phyloP scores from a whole-genome alignment of 2,797 vertebrate genomes.

The Thripadectes ignobilis region DNA sequence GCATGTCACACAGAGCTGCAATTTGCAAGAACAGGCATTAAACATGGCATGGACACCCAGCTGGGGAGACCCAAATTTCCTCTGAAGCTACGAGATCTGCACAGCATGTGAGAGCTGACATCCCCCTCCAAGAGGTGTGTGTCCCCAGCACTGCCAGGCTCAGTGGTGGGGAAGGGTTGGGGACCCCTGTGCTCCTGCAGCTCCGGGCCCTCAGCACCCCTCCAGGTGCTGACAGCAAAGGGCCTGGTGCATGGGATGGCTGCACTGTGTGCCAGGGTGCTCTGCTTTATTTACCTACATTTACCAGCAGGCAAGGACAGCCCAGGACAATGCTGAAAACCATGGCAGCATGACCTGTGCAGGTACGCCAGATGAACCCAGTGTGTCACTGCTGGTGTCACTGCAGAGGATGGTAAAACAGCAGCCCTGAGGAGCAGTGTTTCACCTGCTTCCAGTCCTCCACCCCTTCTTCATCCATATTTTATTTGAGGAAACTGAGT shows the following conservation, averaged over 20 bases:
- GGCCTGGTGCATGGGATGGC: not conserved
- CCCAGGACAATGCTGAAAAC: fast-evolving
- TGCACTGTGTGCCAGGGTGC: fast-evolving
- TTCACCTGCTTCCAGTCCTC: not conserved
- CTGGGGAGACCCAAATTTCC: not conserved
- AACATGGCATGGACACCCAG: fast-evolving
- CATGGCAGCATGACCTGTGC: not conserved
- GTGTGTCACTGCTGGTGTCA: not conserved
- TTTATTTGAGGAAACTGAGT: not conserved
- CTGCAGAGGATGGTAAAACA: not conserved
- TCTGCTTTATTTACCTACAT: not conserved
- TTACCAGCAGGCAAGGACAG: not conserved
- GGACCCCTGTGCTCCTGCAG: not conserved
- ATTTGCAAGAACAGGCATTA: slow-evolving; percentile 39
- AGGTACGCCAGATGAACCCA: not conserved
- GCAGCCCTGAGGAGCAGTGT: not conserved
- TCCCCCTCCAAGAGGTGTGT: not conserved
- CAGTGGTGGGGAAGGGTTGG: not conserved
- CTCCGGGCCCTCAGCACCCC: not conserved
- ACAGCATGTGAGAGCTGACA: not conserved
- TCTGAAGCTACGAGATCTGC: not conserved
- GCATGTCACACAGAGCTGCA: slow-evolving; percentile 94
- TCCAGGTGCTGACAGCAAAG: not conserved
- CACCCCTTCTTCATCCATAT: too few species aligned
- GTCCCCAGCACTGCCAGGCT: fast-evolving